Base-by-base conservation (phyloP, 1,140 invertebrate genomes). In the Drosophila quadrilineata region DNA sequence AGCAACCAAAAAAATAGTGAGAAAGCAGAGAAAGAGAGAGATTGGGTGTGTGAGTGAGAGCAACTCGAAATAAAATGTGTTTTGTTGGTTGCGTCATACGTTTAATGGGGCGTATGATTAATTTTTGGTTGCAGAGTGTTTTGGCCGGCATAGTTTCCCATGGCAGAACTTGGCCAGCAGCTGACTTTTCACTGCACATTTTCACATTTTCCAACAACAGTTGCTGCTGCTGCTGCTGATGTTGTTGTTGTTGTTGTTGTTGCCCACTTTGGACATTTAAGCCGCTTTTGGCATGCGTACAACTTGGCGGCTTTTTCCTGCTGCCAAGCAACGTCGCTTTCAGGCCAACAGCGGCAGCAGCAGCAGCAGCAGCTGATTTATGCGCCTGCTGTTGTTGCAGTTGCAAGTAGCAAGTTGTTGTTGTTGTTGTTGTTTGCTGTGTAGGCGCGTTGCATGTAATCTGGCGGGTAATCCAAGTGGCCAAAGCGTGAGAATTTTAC, bases 201-300 rank as follows among this genome's bases (percentile, higher is more conserved):
- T 84, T 84, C 77, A 77, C 77, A 84, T 84, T 84, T 84, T 84
- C 79, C 79, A 54, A 36, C 45, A 52, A 22, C 28, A 29, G 52
- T 26, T 24, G 43, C 24, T 14, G 19, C 16, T 29, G 41, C 29
- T 52, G 58, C 36, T 28, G 58, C 24, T 28, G 63, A 9, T 65
- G 58, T 26, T 56, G 45, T 40, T 71, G 75, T 50, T 75, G 46
- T 65, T 74, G 60, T 35, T 75, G 71, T 80, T 75, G 75, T 82
- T 72, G 63, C 69, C 79, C 79, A 85, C 80, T 85, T 85, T 85
- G 79, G 79, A 85, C 79, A 85, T 85, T 85, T 85, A 85, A 85
- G 80, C 79, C 80, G 80, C 79, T 80, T 85, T 85, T 85, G 79
- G 79, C 79, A 73, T 85, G 79, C 80, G 80, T 85, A 85, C 79